Evolutionary conservation across 2,113 vertebrate species (phyloP).

Genomic region (Fulica atra): DNA sequence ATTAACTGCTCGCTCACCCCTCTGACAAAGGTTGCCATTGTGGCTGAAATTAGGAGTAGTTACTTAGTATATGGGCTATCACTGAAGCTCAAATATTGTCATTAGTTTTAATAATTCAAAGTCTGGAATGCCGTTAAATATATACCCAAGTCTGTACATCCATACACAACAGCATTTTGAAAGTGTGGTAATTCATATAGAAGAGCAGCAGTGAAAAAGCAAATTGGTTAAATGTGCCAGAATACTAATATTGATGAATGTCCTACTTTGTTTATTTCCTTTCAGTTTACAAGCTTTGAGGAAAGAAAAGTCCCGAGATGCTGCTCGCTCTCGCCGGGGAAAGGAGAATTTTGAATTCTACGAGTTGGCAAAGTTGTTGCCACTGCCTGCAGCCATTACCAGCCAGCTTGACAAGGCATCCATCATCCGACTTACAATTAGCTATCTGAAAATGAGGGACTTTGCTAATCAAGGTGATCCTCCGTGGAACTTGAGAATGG

Average conservation of each 20-base stretch:
- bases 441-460: constrained; percentile 99
- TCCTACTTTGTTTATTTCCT: constrained; percentile 25
- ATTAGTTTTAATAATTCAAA: not conserved
- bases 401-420: constrained; percentile 99
- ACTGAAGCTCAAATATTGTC: not conserved
- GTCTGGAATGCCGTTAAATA: not conserved
- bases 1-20: not conserved
- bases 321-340: constrained; percentile 94
- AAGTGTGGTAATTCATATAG: not conserved
- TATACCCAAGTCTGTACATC: not conserved
- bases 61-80: not conserved
- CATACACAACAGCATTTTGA: not conserved
- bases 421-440: constrained; percentile 98
- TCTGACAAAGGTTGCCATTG: not conserved
- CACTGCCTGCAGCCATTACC: constrained; percentile 97
- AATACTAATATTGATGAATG: constrained; percentile 12
- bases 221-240: not conserved
- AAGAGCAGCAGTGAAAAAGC: not conserved
- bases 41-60: not conserved
- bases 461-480: constrained; percentile 98
- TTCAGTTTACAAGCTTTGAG: constrained; percentile 97
- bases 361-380: constrained; percentile 97
- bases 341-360: constrained; percentile 99
- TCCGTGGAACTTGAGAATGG: constrained; percentile 95
- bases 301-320: constrained; percentile 98